phyloP scores from a whole-genome alignment of 1,140 invertebrate genomes.

The Chrysopa pallens region DNA sequence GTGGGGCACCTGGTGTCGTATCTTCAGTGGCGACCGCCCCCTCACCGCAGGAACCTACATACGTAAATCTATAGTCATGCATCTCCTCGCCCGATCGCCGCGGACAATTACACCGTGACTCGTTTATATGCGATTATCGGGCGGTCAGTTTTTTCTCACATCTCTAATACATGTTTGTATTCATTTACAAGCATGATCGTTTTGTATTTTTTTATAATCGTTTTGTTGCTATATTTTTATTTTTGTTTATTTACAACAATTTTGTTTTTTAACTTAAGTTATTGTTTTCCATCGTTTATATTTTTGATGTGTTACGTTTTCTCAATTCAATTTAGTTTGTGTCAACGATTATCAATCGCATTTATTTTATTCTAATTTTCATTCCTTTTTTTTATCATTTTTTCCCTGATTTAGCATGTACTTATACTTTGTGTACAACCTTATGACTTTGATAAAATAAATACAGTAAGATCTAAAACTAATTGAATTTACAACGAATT shows the following conservation, averaged over 20 bases:
- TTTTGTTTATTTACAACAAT: conserved; percentile 6
- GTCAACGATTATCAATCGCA: too few species aligned
- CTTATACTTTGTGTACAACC: too few species aligned
- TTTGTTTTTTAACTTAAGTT: too few species aligned
- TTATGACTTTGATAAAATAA: too few species aligned
- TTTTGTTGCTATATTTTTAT: conserved; percentile 8
- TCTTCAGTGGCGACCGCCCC: conserved; percentile 32
- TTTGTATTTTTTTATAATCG: conserved; percentile 8
- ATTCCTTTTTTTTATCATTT: too few species aligned
- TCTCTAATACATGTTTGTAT: background rate
- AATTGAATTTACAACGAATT: too few species aligned
- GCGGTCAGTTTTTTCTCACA: background rate
- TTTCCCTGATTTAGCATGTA: too few species aligned
- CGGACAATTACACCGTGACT: conserved; percentile 15
- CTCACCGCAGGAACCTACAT: conserved; percentile 76
- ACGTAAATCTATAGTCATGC: conserved; percentile 81
- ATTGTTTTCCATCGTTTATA: too few species aligned
- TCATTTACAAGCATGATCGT: conserved; percentile 8
- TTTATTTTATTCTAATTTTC: too few species aligned
- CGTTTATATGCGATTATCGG: background rate
- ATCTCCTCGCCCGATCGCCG: conserved; percentile 42
- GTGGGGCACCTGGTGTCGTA: conserved; percentile 26
- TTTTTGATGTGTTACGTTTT: too few species aligned
- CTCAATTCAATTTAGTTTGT: too few species aligned
- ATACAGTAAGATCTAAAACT: too few species aligned